Percentiles rank a stretch among this genome's conserved stretches.
These are phyloP conservation scores for Zosterops hypoxanthus DNA, from an alignment of 2,113 vertebrate species.

Conservation along the genomic window DNA sequence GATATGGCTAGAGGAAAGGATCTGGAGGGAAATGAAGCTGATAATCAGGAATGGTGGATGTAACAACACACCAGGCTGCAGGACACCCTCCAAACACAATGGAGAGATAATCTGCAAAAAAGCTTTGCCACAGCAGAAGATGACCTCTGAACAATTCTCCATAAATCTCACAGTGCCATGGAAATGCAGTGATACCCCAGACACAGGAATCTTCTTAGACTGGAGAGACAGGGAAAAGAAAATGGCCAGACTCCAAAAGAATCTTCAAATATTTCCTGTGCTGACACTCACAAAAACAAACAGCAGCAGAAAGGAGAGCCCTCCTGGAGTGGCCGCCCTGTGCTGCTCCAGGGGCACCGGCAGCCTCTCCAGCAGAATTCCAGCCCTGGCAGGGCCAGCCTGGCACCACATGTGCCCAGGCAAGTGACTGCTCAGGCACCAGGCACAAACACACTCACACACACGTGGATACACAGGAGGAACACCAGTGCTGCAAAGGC, in stretches of 20 bases:
- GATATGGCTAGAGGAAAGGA: background rate
- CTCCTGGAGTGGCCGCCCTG: background rate
- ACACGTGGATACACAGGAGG: background rate
- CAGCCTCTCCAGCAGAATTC: background rate
- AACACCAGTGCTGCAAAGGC: background rate
- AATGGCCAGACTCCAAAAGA: background rate
- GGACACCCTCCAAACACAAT: background rate
- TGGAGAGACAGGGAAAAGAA: background rate
- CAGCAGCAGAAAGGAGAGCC: background rate
- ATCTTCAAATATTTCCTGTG: background rate
- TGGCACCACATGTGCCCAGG: background rate
- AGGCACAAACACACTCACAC: background rate
- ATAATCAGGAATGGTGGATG: background rate
- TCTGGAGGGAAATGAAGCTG: background rate
- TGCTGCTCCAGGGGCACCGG: background rate
- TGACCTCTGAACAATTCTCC: background rate
- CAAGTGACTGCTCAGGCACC: slow-evolving; percentile 9
- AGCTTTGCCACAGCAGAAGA: background rate
- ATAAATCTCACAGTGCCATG: background rate
- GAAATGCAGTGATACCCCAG: background rate
- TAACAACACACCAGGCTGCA: background rate
- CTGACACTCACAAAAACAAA: background rate
- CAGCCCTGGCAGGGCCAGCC: background rate
- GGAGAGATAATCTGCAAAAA: background rate
- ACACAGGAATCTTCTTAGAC: background rate